Percentiles rank a stretch among this genome's conserved stretches.
Conservation (phyloP, 2,797 vertebrate genomes). For the Dicrostonyx torquatus region DNA sequence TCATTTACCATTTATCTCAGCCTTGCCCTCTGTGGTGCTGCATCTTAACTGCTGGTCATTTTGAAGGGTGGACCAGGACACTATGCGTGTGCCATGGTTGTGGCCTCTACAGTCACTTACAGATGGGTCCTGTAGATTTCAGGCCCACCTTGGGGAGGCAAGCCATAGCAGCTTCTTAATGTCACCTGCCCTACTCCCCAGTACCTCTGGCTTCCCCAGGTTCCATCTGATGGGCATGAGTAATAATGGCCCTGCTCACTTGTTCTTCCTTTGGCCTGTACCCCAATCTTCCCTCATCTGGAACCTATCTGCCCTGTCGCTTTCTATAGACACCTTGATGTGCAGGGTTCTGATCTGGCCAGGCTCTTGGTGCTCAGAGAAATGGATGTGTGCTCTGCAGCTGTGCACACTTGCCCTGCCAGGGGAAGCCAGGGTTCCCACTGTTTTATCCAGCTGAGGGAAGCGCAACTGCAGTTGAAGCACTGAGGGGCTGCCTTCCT, state of each 20-base stretch:
- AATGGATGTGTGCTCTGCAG: neutral
- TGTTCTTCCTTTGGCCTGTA: neutral
- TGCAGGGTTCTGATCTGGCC: neutral
- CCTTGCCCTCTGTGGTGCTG: neutral
- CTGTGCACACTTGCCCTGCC: neutral
- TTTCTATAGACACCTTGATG: neutral
- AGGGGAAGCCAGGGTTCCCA: neutral
- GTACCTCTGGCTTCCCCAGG: neutral
- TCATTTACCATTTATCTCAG: neutral
- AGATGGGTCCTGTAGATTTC: neutral
- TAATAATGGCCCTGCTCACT: too few relatives aligned
- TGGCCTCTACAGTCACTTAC: neutral
- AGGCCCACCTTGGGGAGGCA: neutral
- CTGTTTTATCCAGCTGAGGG: too few relatives aligned
- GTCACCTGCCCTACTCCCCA: too few relatives aligned
- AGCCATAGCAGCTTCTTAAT: too few relatives aligned
- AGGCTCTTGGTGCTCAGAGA: neutral
- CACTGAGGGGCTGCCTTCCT: neutral
- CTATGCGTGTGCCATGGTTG: neutral
- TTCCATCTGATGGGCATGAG: neutral
- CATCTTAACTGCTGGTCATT: neutral
- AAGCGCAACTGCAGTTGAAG: neutral
- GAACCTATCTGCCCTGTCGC: neutral
- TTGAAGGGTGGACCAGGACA: neutral
- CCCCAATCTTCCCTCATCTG: neutral